These are phyloP conservation scores for Lepidocyrtoides sp. DNA, from an alignment of 2,888 invertebrate species.

Conservation along the genomic window DNA sequence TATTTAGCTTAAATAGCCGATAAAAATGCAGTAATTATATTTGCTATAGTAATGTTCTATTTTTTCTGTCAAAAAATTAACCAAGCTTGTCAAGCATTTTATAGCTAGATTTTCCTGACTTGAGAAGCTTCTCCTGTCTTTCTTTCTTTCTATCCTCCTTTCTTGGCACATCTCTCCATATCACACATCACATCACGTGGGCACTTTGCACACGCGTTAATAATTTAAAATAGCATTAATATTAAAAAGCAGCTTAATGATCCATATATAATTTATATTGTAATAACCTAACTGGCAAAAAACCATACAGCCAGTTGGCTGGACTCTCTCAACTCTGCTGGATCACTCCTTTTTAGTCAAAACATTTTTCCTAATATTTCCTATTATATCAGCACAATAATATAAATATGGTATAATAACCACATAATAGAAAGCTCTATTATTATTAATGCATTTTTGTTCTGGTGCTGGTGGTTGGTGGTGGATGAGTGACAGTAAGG, in stretches of 20 bases:
- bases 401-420: neutral
- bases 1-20: too few relatives aligned
- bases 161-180: slow-evolving; percentile 21
- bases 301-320: neutral
- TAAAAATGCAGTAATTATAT: too few relatives aligned
- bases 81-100: too few relatives aligned
- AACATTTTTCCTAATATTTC: neutral
- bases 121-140: neutral
- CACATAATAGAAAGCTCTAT: neutral
- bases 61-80: too few relatives aligned
- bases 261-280: slow-evolving; percentile 11
- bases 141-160: neutral
- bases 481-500: slow-evolving; percentile 59
- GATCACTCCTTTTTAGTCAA: slow-evolving; percentile 56
- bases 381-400: slow-evolving; percentile 9
- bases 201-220: slow-evolving; percentile 52
- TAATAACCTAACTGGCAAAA: too few relatives aligned
- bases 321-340: neutral
- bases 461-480: too few relatives aligned
- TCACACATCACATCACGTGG: neutral
- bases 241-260: slow-evolving; percentile 32
- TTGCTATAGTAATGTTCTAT: too few relatives aligned
- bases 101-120: too few relatives aligned
- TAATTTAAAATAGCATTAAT: slow-evolving; percentile 40
- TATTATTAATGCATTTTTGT: slow-evolving; percentile 49